Conservation (phyloP, 2,797 vertebrate genomes). For the Hydrophis major region DNA sequence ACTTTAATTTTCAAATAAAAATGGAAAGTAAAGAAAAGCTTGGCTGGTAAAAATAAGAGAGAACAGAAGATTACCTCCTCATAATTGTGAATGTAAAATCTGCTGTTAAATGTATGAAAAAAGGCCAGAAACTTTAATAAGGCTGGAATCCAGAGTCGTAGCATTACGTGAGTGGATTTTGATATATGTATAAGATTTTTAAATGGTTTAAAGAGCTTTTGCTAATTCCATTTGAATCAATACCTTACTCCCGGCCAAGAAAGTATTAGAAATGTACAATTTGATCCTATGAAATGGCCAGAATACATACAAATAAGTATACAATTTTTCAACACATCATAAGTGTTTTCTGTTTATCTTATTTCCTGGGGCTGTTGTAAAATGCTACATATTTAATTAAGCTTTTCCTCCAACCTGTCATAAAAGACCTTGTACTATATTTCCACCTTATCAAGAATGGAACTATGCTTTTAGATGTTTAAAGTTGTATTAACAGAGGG, state of each 20-base stretch:
- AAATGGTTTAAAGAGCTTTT: constrained; percentile 2
- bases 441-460: not conserved
- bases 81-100: not conserved
- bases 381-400: constrained; percentile 1
- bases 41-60: not conserved
- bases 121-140: not conserved
- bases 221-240: constrained; percentile 4
- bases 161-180: not conserved
- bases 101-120: not conserved
- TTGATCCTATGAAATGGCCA: not conserved
- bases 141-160: not conserved
- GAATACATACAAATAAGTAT: fast-evolving
- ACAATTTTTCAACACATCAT: not conserved
- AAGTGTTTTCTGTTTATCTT: not conserved
- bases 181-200: fast-evolving
- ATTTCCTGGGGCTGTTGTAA: not conserved
- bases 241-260: not conserved
- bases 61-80: not conserved
- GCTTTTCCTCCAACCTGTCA: not conserved
- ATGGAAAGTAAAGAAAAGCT: not conserved
- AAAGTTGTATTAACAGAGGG: too few species aligned
- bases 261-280: not conserved
- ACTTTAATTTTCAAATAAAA: not conserved
- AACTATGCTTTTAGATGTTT: not conserved
- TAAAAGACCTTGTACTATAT: not conserved